Base-by-base conservation (phyloP, 2,888 invertebrate genomes). In the Eretmocerus hayati region DNA sequence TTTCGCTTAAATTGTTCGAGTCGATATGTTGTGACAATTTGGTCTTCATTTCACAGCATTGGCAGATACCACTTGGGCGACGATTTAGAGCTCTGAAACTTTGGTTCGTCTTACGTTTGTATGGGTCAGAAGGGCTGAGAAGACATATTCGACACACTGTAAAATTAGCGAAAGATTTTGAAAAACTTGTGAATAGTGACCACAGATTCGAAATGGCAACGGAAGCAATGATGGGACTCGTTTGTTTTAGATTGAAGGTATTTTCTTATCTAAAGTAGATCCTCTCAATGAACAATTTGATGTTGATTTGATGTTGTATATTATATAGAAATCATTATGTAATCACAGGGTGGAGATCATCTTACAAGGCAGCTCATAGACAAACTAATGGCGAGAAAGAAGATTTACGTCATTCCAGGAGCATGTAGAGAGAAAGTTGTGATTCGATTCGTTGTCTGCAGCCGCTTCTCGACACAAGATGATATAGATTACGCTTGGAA, bases 201-300 rank as follows among this genome's bases (percentile, higher is more conserved):
- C 71, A 76, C 0, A 77, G 87, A 54, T 95, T 94, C 67, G 84
- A 94, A 64, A 72, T 94, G 5, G 78, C 84, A 45, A 80, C 79
- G 1, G 81, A 86, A 53, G 81, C 81, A 2, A 75, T 77, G 1
- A 76, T 94, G 76, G 91, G 90, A 0, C 75, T 96, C 16, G 90
- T 95, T 5, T 95, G 94, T 65, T 96, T 97, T 69, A 78, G 90
- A 61, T 71, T 93, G 30, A 87, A 84, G 74, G 83, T 81, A 95
- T 21, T 37, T 20, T n/a, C n/a, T n/a, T n/a, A n/a, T n/a, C n/a
- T n/a, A n/a, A n/a, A n/a, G n/a, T n/a, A n/a, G n/a, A n/a, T n/a
- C n/a, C n/a, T n/a, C 11, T 23, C 44, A 15, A 31, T 45, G 16
- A 31, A 5, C 9, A 37, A 13, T 30, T 50, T 30, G 8, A 30